phyloP scores from a whole-genome alignment of 2,888 invertebrate genomes.

The Idaea dimidiata region DNA sequence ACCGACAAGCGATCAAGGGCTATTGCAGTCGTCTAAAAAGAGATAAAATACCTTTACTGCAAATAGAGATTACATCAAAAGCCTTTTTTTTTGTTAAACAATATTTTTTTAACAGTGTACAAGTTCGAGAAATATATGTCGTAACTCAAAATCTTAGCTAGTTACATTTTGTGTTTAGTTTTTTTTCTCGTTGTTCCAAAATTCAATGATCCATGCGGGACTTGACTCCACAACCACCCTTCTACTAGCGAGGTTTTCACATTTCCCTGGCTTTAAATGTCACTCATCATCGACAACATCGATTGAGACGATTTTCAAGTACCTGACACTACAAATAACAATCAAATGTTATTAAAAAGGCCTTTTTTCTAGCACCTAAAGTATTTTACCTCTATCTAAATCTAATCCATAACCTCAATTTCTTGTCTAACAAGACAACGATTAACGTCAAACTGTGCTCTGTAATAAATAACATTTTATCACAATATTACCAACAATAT shows the following conservation, averaged over 20 bases:
- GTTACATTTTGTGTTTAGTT: no score
- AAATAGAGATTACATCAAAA: neutral
- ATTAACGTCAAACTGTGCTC: slow-evolving; percentile 46
- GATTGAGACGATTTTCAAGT: neutral
- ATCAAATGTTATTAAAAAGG: neutral
- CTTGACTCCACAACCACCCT: no score
- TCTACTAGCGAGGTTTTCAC: no score
- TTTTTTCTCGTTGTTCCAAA: no score
- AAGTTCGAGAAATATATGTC: neutral
- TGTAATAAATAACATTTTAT: slow-evolving; percentile 53
- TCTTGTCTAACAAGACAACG: slow-evolving; percentile 56
- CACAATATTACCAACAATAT: slow-evolving; percentile 67
- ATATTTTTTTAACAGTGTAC: neutral
- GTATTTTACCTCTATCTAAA: slow-evolving; percentile 9
- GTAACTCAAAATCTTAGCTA: no score
- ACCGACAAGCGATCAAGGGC: neutral
- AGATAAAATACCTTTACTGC: slow-evolving; percentile 3
- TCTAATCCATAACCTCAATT: slow-evolving; percentile 36
- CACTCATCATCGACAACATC: neutral
- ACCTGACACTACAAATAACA: neutral
- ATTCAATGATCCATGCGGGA: no score
- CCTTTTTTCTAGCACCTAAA: neutral
- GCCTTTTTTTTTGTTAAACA: neutral
- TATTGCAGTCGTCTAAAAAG: slow-evolving; percentile 7
- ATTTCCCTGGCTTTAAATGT: no score